Base-by-base conservation (phyloP, 2,888 invertebrate genomes). In the Oscheius onirici region DNA sequence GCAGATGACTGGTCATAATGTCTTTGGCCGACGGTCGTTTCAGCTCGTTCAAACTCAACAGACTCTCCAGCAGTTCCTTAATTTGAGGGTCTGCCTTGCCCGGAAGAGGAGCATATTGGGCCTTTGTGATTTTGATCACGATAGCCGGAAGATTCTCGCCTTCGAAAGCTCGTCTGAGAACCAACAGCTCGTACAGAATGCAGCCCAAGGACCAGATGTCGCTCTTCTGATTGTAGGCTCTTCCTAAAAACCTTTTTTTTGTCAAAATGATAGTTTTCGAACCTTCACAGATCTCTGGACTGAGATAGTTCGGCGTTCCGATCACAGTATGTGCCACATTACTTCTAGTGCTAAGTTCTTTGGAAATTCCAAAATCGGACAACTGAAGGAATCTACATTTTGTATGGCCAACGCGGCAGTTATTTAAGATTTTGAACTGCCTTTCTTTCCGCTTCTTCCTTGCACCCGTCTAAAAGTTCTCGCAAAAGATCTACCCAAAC, bases 201-300 rank as follows among this genome's bases (percentile, higher is more conserved):
- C 94, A 94, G 0, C 94, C 94, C 65, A 94, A 90, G 15, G 94
- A 92, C 94, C 94, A 94, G 72, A 94, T 91, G 85, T 94, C 94
- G 83, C 92, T 92, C 89, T 93, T 93, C 55, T 91, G 91, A 87
- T 93, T 92, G 81, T 90, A 90, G 84, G 75, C 74, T 0, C 81
- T 74, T 28, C 85, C 84, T 84, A 46, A 44, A 76, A 52, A 17
- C 26, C 13, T n/a, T 55, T 65, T 58, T 60, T 44, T 41, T 15
- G 20, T 3, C 11, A 17, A 11, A 6, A 24, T 15, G 26, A 54
- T 15, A 24, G 22, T n/a, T 28, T 66, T 5, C 87, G 91, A 90
- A 40, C 92, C 92, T 87, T 92, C 92, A 83, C 93, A 93, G 69
- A 94, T 89, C 89, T 94, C 94, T 20, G 94, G 94, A 3, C 94